Evolutionary conservation across 1,140 invertebrate genomes (phyloP), one percentile per base, ranked within the genome.

Genomic region (Amphibalanus amphitrite): DNA sequence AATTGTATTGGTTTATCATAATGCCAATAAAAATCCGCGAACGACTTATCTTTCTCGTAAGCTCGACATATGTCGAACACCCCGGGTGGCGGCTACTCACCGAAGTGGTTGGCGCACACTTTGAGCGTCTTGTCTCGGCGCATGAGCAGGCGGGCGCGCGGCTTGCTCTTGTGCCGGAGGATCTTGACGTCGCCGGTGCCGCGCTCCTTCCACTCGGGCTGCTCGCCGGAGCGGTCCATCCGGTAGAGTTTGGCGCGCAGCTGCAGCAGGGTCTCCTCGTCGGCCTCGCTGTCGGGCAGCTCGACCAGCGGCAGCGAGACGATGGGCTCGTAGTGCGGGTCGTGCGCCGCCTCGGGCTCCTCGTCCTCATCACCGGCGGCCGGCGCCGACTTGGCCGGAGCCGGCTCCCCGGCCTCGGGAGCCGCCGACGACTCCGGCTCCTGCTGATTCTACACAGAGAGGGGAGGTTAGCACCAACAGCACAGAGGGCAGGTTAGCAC

Each of bases 171-270:
- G 76, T 94, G 87, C 76, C 86, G 85, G 0, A 95, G 79, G 13
- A 97, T 83, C 79, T 95, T 95, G 0, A 95, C 85, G 70, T 87
- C 84, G 0, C 94, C 93, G 70, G 90, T 83, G 3, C 93, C 92
- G 72, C 92, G 86, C 79, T 96, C 93, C 78, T 94, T 95, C 93
- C 93, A 97, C 77, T 95, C 90, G 77, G 88, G 87, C 67, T 79
- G 79, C 17, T 83, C 77, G 71, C 78, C 77, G 78, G 88, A 89
- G 4, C 89, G 84, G 10, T 83, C 80, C 76, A 86, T 90, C 76
- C 82, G 82, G 78, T 86, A 93, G 0, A 94, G 79, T 79, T 91
- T 92, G 0, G 67, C 73, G 69, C 67, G 72, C 83, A 92, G 79
- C 82, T 89, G 89, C 17, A 90, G 83, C 74, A 93, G 78, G 78